Percentiles rank a stretch among this genome's conserved stretches.
Evolutionary conservation across 2,113 vertebrate species (phyloP).

Genomic region (Columba livia): DNA sequence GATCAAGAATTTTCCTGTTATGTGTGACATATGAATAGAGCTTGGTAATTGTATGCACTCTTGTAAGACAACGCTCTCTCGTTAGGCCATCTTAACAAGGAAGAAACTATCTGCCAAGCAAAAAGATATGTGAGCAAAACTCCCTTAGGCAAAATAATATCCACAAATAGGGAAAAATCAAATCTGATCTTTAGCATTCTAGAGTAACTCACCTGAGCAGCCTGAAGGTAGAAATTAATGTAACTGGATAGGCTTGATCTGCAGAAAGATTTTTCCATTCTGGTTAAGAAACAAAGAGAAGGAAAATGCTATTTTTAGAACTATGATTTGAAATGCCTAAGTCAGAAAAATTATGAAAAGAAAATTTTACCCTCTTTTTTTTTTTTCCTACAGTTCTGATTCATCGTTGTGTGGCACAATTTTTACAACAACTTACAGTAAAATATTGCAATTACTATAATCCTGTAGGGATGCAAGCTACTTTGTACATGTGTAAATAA

Average conservation of each 20-base stretch:
- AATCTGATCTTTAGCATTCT: not conserved
- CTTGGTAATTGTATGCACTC: not conserved
- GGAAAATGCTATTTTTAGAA: not conserved
- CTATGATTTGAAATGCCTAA: not conserved
- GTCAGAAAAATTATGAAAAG: not conserved
- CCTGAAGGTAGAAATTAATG: not conserved
- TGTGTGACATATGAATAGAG: not conserved
- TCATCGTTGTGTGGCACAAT: not conserved
- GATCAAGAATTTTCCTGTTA: not conserved
- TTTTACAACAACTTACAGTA: not conserved
- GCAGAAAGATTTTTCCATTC: not conserved
- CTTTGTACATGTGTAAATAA: constrained; percentile 12
- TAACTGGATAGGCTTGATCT: not conserved
- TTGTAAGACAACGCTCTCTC: not conserved
- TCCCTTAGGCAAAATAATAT: not conserved
- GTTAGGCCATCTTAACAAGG: not conserved
- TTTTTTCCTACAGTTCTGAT: not conserved
- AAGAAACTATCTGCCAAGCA: not conserved
- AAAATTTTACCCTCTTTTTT: not conserved
- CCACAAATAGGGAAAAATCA: not conserved
- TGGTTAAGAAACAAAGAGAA: not conserved
- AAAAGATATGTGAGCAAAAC: not conserved
- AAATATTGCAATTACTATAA: constrained; percentile 17
- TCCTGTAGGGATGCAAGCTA: not conserved
- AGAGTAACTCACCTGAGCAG: not conserved